Conservation (phyloP, 2,888 invertebrate genomes). For the Lasioglossum malachurum region DNA sequence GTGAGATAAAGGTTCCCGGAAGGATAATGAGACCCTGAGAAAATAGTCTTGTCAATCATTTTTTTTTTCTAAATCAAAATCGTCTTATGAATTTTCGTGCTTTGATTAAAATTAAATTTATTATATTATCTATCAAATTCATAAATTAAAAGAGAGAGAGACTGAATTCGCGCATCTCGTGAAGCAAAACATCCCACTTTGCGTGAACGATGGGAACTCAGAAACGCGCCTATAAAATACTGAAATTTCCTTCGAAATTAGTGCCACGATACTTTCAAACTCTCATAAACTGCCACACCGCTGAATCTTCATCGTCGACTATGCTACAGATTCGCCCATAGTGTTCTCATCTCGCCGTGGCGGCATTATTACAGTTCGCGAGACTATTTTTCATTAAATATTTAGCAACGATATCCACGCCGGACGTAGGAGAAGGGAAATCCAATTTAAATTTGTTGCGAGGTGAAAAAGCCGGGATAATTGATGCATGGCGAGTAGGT, state of each 20-base stretch:
- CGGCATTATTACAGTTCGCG: background rate
- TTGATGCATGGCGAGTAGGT: background rate
- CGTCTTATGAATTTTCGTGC: background rate
- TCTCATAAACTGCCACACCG: background rate
- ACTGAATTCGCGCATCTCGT: background rate
- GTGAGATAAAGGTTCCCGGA: background rate
- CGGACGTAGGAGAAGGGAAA: background rate
- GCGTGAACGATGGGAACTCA: background rate
- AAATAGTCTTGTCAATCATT: too few relatives aligned
- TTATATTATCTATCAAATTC: too few relatives aligned
- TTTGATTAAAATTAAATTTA: too few relatives aligned
- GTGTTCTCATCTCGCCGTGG: background rate
- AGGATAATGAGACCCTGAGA: too few relatives aligned
- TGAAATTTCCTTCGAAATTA: background rate
- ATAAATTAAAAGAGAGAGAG: too few relatives aligned
- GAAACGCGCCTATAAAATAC: background rate
- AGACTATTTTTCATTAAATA: constrained; percentile 1
- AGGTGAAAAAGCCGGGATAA: background rate
- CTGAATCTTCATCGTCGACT: background rate
- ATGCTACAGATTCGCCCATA: background rate
- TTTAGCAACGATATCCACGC: background rate
- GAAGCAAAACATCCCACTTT: background rate
- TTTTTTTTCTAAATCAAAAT: background rate
- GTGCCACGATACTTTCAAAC: background rate
- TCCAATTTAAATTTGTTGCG: background rate